Percentiles rank a stretch among this genome's conserved stretches.
These are phyloP conservation scores for Coenobita brevimanus DNA, from an alignment of 1,140 invertebrate species.

Conservation along the genomic window DNA sequence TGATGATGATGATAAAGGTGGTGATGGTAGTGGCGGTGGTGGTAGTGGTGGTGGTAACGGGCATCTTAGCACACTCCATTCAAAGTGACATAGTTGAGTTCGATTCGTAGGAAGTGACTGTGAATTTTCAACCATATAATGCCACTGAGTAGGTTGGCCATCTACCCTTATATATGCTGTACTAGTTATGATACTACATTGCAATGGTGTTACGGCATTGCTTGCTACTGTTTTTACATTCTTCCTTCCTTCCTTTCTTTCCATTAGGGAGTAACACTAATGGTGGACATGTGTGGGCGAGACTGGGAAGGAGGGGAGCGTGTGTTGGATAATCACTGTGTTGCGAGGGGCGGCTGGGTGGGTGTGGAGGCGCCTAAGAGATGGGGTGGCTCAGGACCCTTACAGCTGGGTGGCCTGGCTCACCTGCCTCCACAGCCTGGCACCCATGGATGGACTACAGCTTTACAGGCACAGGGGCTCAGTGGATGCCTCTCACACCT, in stretches of 20 bases:
- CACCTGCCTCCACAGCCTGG: not conserved
- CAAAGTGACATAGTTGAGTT: no score
- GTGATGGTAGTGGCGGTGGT: no score
- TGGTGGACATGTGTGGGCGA: constrained; percentile 30
- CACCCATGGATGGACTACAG: constrained; percentile 19
- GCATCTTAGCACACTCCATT: no score
- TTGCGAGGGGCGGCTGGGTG: constrained; percentile 9
- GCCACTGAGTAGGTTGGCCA: no score
- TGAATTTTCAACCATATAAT: no score
- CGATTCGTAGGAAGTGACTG: no score
- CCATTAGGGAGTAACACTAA: constrained; percentile 12
- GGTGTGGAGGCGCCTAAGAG: not conserved
- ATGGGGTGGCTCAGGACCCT: constrained; percentile 5
- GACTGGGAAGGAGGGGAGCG: not conserved
- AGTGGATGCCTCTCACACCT: constrained; percentile 47
- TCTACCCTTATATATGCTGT: no score
- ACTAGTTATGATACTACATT: no score
- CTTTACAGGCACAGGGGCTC: constrained; percentile 16
- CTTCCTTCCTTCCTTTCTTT: not conserved
- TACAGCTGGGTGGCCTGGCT: constrained; percentile 42
- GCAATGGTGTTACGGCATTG: not conserved
- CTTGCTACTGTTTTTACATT: not conserved
- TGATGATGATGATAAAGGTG: no score
- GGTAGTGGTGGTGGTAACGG: no score
- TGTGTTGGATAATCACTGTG: constrained; percentile 12